Percentiles rank a stretch among this genome's conserved stretches.
Evolutionary conservation across 2,797 vertebrate species (phyloP).

Genomic region (Brotula barbata): DNA sequence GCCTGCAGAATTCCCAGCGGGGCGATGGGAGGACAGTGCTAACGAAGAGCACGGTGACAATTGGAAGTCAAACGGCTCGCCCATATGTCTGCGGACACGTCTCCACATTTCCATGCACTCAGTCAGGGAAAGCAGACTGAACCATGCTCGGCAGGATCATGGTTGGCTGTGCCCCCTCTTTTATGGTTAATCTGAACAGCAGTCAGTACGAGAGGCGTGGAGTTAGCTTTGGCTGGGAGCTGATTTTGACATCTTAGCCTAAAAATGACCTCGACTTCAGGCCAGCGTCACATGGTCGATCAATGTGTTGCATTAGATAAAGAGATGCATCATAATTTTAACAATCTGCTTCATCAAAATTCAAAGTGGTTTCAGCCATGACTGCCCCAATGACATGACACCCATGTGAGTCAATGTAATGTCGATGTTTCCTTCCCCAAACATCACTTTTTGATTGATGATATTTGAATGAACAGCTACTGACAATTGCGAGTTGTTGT

Average conservation of each 20-base stretch:
- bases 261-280: slow-evolving; percentile 66
- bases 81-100: slow-evolving; percentile 47
- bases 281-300: slow-evolving; percentile 67
- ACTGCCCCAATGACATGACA: slow-evolving; percentile 69
- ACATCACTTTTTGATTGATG: slow-evolving; percentile 48
- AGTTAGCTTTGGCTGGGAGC: slow-evolving; percentile 73
- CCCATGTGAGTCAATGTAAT: slow-evolving; percentile 68
- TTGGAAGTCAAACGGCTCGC: slow-evolving; percentile 29
- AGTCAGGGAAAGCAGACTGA: slow-evolving; percentile 75
- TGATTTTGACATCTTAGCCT: slow-evolving; percentile 34
- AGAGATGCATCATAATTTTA: slow-evolving; percentile 64
- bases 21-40: slow-evolving; percentile 22
- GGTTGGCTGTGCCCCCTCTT: slow-evolving; percentile 81
- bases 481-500: slow-evolving; percentile 52
- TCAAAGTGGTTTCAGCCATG: slow-evolving; percentile 56
- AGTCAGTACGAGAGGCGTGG: slow-evolving; percentile 71
- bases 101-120: slow-evolving; percentile 78
- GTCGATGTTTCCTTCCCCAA: slow-evolving; percentile 75
- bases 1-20: slow-evolving; percentile 32
- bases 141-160: slow-evolving; percentile 80
- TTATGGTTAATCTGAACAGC: slow-evolving; percentile 74
- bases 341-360: slow-evolving; percentile 60
- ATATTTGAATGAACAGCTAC: slow-evolving; percentile 48
- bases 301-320: slow-evolving; percentile 66
- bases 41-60: slow-evolving; percentile 44